Conservation (phyloP, 2,113 vertebrate genomes). For the Gasterosteus aculeatus region DNA sequence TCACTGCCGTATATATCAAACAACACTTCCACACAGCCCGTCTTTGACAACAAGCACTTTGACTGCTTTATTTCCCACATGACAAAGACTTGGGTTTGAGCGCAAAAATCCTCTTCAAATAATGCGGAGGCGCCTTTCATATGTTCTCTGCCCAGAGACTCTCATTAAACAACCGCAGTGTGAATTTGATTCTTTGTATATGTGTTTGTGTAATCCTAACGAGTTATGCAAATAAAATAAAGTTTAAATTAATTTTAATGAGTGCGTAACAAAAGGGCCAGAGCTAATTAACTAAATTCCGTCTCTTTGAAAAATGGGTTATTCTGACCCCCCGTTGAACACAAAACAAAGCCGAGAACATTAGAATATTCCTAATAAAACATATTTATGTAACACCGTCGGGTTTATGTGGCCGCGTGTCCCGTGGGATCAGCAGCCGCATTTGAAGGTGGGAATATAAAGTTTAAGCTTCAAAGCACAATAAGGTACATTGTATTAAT, state of each 20-base stretch:
- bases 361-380: constrained; percentile 75
- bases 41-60: constrained; percentile 43
- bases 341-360: constrained; percentile 67
- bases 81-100: constrained; percentile 44
- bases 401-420: constrained; percentile 57
- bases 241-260: constrained; percentile 75
- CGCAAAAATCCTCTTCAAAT: constrained; percentile 49
- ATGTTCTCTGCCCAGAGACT: constrained; percentile 46
- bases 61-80: constrained; percentile 39
- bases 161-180: constrained; percentile 58
- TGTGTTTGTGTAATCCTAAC: constrained; percentile 59
- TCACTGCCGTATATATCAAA: constrained; percentile 49
- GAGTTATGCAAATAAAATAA: constrained; percentile 71
- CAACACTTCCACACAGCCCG: constrained; percentile 10
- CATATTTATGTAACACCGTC: constrained; percentile 72
- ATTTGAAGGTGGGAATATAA: constrained; percentile 64
- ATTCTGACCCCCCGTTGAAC: constrained; percentile 67
- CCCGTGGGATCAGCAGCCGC: constrained; percentile 56
- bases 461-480: constrained; percentile 76
- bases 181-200: constrained; percentile 55
- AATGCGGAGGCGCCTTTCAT: constrained; percentile 42
- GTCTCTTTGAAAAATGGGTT: constrained; percentile 72
- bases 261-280: constrained; percentile 69
- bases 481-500: constrained; percentile 73
- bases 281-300: constrained; percentile 73